Base-by-base conservation (phyloP, 2,888 invertebrate genomes). In the Plebejus melissa region DNA sequence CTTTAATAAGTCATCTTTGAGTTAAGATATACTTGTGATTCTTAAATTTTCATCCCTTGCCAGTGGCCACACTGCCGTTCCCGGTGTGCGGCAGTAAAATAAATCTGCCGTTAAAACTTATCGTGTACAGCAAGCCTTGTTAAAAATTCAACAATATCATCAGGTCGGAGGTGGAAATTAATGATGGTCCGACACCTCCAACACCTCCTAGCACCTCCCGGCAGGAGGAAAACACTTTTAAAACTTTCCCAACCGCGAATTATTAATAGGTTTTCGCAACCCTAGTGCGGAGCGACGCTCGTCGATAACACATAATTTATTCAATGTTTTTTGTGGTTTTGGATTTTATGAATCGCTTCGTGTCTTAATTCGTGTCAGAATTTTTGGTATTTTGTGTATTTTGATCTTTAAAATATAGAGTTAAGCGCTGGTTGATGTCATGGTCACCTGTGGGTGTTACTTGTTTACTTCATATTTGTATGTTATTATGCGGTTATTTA, bases 261-360 rank as follows among this genome's bases (percentile, higher is more conserved):
- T 93, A 93, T 93, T 92, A 93, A 93, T 91, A 92, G 93, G 89
- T 91, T 90, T 83, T 84, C 83, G 83, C 84, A 88, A 85, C 84
- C 83, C 76, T 32, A 87, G 80, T 81, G 85, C 54, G 76, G 77
- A 5, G n/a, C 57, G 13, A 22, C 22, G 13, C 38, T 50, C 41
- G 80, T 81, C 77, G 76, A 78, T 76, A 76, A 74, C 46, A 11
- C 16, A 65, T 41, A n/a, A 74, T 16, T 65, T 58, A 65, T 60
- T 28, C 79, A 80, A 82, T 77, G 79, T 65, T 13, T 38, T 70
- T 70, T 41, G 65, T 65, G 65, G 65, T 16, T 36, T 65, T 16
- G 32, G 65, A 65, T 65, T 32, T 65, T 65, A 65, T 65, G 2
- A 65, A 65, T 65, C 13, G 11, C 16, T 50, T 50, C 13, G 54